Evolutionary conservation across 2,797 vertebrate species (phyloP), one percentile per base, ranked within the genome.

Genomic region (Dallia pectoralis): DNA sequence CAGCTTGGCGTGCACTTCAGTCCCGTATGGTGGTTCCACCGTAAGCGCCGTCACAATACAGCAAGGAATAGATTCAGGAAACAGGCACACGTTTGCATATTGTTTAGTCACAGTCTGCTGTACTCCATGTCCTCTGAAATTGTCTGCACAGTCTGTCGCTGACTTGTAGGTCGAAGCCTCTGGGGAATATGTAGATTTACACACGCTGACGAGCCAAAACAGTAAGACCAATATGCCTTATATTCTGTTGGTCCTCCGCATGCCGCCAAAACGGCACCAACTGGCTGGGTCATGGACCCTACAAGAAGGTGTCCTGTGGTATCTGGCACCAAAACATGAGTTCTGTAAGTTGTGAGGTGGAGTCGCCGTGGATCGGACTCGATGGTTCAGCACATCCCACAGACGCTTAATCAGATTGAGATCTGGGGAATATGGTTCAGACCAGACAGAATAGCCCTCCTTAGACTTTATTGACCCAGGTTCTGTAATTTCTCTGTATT

Each of bases 61-160:
- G 40, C 33, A 48, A 69, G 73, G 73, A 72, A 77, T 68, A n/a
- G 66, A 72, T 78, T 74, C 75, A 70, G 85, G 72, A 76, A 67
- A 76, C 71, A 80, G 81, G 62, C 16, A 77, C 78, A 79, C 71
- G 77, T 83, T 83, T 78, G 76, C 84, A 84, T 88, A 82, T 80
- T 75, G 82, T 86, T 90, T 86, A 80, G 85, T 88, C 85, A 89
- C 71, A 72, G 87, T 85, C 77, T 74, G 70, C 85, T 83, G 84
- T 77, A 78, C 61, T 67, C 73, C n/a, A 74, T 79, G 75, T 86
- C 75, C 67, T 74, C 16, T 15, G 80, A 76, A 77, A 62, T 74
- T 77, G 80, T 86, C 82, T 74, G 78, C 71, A 75, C 67, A 66
- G 76, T 49, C 80, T 84, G 84, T 85, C 78, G 70, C 65, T 59